phyloP scores from a whole-genome alignment of 37 sponge, comb jelly and placozoan species.

The Axinella damicornis region DNA sequence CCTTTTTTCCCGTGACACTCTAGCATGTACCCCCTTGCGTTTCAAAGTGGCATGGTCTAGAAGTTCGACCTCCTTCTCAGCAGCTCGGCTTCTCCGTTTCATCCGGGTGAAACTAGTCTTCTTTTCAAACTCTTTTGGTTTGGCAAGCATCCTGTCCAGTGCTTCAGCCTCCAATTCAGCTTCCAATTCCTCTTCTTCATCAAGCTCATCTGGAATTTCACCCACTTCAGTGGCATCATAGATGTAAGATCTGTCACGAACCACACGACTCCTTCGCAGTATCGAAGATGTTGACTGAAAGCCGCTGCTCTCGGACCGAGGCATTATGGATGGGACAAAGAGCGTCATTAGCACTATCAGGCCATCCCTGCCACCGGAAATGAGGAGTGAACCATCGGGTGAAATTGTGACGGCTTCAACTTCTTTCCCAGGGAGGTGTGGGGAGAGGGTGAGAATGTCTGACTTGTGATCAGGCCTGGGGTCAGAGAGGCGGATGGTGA shows the following conservation, averaged over 20 bases:
- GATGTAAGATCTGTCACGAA: conserved; percentile 2
- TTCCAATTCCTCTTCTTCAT: conserved; percentile 8
- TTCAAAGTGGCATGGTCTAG: conserved; percentile 33
- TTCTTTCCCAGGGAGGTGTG: conserved; percentile 76
- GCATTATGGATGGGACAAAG: conserved; percentile 48
- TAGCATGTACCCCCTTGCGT: conserved; percentile 18
- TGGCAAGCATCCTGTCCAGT: conserved; percentile 8
- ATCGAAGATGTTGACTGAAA: conserved; percentile 10
- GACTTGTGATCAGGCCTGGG: conserved; percentile 61
- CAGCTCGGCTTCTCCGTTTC: conserved; percentile 43
- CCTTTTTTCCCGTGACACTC: conserved; percentile 37
- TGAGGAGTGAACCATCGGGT: conserved; percentile 82
- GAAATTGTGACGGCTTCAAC: conserved; percentile 81
- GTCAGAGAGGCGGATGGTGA: conserved; percentile 69
- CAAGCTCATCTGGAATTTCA: neutral
- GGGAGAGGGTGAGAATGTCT: conserved; percentile 44
- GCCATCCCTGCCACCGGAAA: conserved; percentile 86
- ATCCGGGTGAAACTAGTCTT: conserved; percentile 13
- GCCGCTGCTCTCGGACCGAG: conserved; percentile 3
- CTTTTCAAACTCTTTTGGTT: neutral
- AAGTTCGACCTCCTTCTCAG: conserved; percentile 54
- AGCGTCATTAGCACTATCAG: conserved; percentile 71
- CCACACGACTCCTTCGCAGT: neutral
- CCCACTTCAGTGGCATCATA: conserved; percentile 18
- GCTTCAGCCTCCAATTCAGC: conserved; percentile 27